Percentiles rank a stretch among this genome's conserved stretches.
Evolutionary conservation across 2,113 vertebrate species (phyloP).

Genomic region (Elephantulus edwardii): DNA sequence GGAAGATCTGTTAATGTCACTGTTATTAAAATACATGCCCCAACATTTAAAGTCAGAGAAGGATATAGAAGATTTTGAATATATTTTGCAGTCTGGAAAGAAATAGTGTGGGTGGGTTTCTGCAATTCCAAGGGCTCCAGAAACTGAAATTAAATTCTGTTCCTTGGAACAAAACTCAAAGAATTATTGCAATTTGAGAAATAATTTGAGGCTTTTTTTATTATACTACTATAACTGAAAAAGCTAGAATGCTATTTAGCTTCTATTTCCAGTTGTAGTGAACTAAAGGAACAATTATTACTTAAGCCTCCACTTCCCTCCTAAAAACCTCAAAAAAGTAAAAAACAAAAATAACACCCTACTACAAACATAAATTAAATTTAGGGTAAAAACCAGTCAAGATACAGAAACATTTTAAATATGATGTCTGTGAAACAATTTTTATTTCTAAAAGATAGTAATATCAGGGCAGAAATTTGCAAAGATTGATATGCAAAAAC

Average conservation of each 20-base stretch:
- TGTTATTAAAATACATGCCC: no score
- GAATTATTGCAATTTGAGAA: not conserved
- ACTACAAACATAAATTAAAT: no score
- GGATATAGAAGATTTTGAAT: no score
- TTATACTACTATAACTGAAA: conserved; percentile 3
- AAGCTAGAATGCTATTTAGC: not conserved
- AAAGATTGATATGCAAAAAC: no score
- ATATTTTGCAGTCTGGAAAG: no score
- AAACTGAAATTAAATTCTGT: not conserved
- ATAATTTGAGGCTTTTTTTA: not conserved
- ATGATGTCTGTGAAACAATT: not conserved
- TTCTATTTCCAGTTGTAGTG: not conserved
- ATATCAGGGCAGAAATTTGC: not conserved
- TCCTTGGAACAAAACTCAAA: not conserved
- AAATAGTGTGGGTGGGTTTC: no score
- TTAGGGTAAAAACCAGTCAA: no score
- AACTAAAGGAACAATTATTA: not conserved
- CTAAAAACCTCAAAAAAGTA: no score
- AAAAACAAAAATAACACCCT: no score
- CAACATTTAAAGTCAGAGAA: no score
- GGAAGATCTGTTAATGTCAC: no score
- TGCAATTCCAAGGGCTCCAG: not conserved
- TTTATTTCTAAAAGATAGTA: not conserved
- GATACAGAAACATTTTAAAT: conserved; percentile 1
- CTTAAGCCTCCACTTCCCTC: no score